Conservation (phyloP, 2,113 vertebrate species). For the western clawed frog (Xenopus tropicalis) region UCB_Xtro_10.0 CM004444.2:17183001-17183500, state of each 20-base stretch:
- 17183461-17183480: no score
- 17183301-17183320: conserved; percentile 39
- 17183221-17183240: conserved; percentile 3
- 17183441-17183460: no score
- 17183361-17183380: conserved; percentile 6
- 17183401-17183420: neutral
- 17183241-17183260: neutral
- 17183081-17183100: neutral
- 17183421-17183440: no score
- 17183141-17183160: conserved; percentile 19
- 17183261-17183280: conserved; percentile 26
- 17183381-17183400: conserved; percentile 25
- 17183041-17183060: conserved; percentile 16
- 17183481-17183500: no score
- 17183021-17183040: neutral
- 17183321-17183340: conserved; percentile 36
- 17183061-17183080: conserved; percentile 21
- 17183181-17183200: conserved; percentile 16
- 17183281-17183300: conserved; percentile 39
- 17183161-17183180: conserved; percentile 20
- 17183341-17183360: conserved; percentile 33
- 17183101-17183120: conserved; percentile 23
- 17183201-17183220: conserved; percentile 24
- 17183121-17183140: conserved; percentile 24
- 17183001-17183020: conserved; percentile 1